Base-by-base conservation (phyloP, 2,888 invertebrate species). In the Lagria hirta region DNA sequence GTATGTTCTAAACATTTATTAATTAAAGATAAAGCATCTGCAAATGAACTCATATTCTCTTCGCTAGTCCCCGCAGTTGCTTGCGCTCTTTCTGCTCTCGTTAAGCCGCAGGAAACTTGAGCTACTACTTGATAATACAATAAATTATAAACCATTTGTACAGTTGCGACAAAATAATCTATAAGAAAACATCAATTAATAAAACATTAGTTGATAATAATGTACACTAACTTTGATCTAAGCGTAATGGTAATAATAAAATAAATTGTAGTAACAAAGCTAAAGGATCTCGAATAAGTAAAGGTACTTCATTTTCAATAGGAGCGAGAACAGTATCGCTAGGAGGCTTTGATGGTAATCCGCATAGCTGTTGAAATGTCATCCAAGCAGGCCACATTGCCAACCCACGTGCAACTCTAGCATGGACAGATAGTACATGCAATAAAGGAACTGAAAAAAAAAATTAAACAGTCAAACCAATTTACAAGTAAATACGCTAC, bases 131-230 rank as follows among this genome's bases (percentile, higher is more conserved):
- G 94, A 70, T 94, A 86, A 74, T 90, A 93, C 47, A 87, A 77
- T 50, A 95, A 78, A 69, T 94, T 90, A 76, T 90, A 96, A 52
- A 94, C 78, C 52, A 88, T 84, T 68, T 88, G 86, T 2, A 94
- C 88, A 61, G 94, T 83, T 65, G 87, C 86, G 1, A 87, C 87
- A 73, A 89, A 94, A 69, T 92, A 92, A 34, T 86, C 94, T 93
- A 77, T 16, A 11, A 10, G 7, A 2, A 14, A 6, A 24, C 8
- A 2, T 27, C n/a, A 2, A 30, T 8, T 37, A 15, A 5, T 27
- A 18, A 8, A 13, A 18, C 12, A 2, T 11, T 15, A 40, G 2
- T 15, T 26, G 5, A 14, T 11, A 3, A 2, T 14, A 12, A 4
- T 3, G n/a, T n/a, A 75, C 48, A 76, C 80, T 76, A 68, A 93